phyloP scores from a whole-genome alignment of 2,797 vertebrate genomes.

The Hypotaenidia okinawae region DNA sequence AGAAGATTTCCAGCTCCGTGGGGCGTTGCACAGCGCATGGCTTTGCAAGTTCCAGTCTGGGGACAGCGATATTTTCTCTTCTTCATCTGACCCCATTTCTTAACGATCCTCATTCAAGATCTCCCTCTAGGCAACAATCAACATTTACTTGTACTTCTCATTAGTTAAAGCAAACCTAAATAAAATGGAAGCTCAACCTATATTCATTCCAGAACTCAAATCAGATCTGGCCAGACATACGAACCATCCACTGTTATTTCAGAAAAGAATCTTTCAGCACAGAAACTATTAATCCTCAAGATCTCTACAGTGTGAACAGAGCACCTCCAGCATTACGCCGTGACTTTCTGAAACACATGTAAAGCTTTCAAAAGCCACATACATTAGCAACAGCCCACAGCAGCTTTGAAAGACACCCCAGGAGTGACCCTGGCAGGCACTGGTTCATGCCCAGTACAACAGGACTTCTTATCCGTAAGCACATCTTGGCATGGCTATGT shows the following conservation, averaged over 20 bases:
- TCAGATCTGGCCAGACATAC: conserved; percentile 4
- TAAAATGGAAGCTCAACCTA: conserved; percentile 31
- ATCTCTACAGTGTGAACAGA: neutral
- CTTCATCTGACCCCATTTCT: conserved; percentile 62
- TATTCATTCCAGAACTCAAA: conserved; percentile 1
- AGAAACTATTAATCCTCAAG: neutral
- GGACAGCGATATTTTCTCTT: conserved; percentile 48
- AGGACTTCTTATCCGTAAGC: neutral
- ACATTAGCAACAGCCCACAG: neutral
- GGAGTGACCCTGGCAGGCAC: neutral
- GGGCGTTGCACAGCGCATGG: conserved; percentile 8
- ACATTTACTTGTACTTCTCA: conserved; percentile 59
- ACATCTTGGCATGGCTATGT: neutral
- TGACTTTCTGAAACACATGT: neutral
- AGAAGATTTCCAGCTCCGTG: conserved; percentile 49
- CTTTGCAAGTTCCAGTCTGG: conserved; percentile 48
- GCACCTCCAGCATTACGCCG: neutral
- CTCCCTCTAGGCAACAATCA: conserved; percentile 55
- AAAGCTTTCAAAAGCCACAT: neutral
- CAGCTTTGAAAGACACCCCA: neutral
- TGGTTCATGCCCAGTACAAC: neutral
- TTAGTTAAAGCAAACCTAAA: conserved; percentile 52
- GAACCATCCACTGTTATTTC: neutral
- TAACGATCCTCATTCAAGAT: conserved; percentile 54
- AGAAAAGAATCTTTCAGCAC: neutral